These are phyloP conservation scores for Riparia riparia DNA, from an alignment of 2,113 vertebrate species.

Conservation along the genomic window DNA sequence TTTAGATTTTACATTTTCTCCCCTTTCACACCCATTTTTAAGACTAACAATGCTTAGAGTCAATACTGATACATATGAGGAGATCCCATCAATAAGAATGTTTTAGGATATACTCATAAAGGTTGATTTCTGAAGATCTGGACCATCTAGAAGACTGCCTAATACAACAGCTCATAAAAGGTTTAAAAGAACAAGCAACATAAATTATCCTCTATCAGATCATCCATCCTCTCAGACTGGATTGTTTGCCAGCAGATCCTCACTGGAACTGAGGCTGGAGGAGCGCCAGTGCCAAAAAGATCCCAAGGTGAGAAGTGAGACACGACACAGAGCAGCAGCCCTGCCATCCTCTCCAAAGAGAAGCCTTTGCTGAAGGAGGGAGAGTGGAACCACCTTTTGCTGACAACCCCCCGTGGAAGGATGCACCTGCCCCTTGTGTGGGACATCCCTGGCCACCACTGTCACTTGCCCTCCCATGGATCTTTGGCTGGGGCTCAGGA, in stretches of 20 bases:
- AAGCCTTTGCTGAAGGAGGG: not conserved
- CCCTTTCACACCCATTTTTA: not conserved
- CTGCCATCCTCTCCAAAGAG: not conserved
- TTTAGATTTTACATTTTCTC: not conserved
- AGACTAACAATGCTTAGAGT: not conserved
- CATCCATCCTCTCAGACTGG: fast-evolving
- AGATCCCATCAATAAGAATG: not conserved
- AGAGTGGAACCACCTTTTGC: fast-evolving
- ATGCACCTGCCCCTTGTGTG: fast-evolving
- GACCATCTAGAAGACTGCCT: not conserved
- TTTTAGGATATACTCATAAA: not conserved
- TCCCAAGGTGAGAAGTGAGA: not conserved
- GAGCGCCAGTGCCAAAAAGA: not conserved
- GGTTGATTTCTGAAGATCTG: not conserved
- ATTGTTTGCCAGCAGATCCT: not conserved
- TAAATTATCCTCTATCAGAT: not conserved
- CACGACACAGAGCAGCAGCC: not conserved
- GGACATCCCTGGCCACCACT: not conserved
- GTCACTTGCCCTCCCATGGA: not conserved
- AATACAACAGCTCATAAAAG: not conserved
- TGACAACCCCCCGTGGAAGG: fast-evolving
- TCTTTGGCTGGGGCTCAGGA: not conserved
- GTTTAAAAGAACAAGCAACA: not conserved
- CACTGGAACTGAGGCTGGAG: not conserved
- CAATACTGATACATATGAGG: fast-evolving